Conservation (phyloP, 2,113 vertebrate species). For the Parus major region DNA sequence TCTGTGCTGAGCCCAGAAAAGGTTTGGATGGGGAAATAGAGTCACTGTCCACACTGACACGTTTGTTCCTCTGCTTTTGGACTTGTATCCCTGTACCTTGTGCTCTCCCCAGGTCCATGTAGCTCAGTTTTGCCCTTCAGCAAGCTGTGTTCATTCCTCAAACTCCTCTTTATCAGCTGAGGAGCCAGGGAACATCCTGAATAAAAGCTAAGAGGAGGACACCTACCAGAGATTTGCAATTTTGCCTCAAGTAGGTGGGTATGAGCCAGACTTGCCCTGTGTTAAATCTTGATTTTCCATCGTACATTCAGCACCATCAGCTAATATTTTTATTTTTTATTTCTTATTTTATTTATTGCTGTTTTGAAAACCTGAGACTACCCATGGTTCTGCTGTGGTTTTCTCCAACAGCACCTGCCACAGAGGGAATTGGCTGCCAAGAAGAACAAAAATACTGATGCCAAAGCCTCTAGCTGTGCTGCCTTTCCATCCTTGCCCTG, state of each 20-base stretch:
- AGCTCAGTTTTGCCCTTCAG: not conserved
- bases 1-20: not conserved
- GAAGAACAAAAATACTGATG: not conserved
- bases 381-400: not conserved
- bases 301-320: rapidly evolving
- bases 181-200: not conserved
- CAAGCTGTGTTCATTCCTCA: rapidly evolving
- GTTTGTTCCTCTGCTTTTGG: not conserved
- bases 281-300: not conserved
- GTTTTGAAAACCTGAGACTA: conserved; percentile 8
- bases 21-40: not conserved
- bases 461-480: not conserved
- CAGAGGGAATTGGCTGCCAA: not conserved
- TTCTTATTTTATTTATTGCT: not conserved
- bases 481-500: not conserved
- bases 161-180: not conserved
- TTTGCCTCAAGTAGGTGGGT: not conserved
- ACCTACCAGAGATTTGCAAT: not conserved
- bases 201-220: not conserved
- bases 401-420: not conserved
- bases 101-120: not conserved
- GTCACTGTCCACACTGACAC: rapidly evolving
- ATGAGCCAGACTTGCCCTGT: not conserved
- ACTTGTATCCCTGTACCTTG: not conserved
- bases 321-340: not conserved